Evolutionary conservation across 2,113 vertebrate genomes (phyloP), one percentile per base, ranked within the genome.

Genomic region (Regulus satrapa): DNA sequence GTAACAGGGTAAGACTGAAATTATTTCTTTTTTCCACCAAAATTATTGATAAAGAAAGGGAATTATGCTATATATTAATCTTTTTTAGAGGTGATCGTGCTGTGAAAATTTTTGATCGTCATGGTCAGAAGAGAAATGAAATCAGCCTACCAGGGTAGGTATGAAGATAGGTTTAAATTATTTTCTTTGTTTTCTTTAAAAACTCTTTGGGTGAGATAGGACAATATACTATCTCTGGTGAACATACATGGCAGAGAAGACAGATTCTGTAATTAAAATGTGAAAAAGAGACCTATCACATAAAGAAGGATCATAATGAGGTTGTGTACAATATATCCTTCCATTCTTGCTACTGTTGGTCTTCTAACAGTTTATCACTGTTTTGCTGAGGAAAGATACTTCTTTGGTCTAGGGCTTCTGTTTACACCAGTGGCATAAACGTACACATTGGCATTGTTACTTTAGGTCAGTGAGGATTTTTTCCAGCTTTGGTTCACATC

Each of bases 101-200:
- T n/a, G 98, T 99, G 88, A 99, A 99, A 98, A 99, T 99, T 94
- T 99, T 99, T 98, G 99, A 99, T 98, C 98, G 99, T 52, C 99
- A 99, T 98, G 99, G 99, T 86, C 98, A 99, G 95, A 99, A 98
- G 97, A 99, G 94, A 97, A 98, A 99, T 97, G 99, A 99, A 97
- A 97, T 99, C 92, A 98, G 55, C 67, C 98, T 99, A 69, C 97
- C 99, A 24, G 99, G 99, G 99, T 99, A 96, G 97, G 98, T 98
- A 92, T 24, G 93, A 24, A 84, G 14, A 75, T 75, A 26, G 31
- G 29, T 91, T 36, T 88, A 74, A 69, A 73, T 63, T 52, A 46
- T 85, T 58, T 61, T 88, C 11, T 58, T 80, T 45, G 21, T 95
- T 78, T 80, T 91, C 15, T 85, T 77, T 56, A 41, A 75, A 85